phyloP scores from a whole-genome alignment of 2,113 vertebrate genomes.

The Menidia beryllina region DNA sequence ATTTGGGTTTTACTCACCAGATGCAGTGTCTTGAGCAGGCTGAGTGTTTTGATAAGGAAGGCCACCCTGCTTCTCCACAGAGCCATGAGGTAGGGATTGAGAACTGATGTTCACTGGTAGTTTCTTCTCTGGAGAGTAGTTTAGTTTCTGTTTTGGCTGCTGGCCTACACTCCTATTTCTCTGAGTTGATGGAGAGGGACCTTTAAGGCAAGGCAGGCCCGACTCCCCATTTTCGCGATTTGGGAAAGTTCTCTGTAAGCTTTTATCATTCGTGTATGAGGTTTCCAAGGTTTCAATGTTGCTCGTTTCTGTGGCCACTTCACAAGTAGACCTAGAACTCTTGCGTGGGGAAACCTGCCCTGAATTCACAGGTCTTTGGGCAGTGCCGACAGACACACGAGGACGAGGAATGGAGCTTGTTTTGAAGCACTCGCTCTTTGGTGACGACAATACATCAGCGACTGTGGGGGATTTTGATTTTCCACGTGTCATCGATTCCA shows the following conservation, averaged over 20 bases:
- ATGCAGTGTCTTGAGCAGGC: slow-evolving; percentile 18
- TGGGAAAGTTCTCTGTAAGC: slow-evolving; percentile 33
- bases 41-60: slow-evolving; percentile 58
- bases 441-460: slow-evolving; percentile 4
- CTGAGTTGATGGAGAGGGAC: slow-evolving; percentile 32
- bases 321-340: slow-evolving; percentile 7
- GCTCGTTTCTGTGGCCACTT: slow-evolving; percentile 7
- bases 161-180: slow-evolving; percentile 17
- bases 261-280: slow-evolving; percentile 12
- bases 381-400: slow-evolving; percentile 21
- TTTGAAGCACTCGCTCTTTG: slow-evolving; percentile 27
- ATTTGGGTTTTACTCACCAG: slow-evolving; percentile 77
- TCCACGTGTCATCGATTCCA: not conserved
- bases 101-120: slow-evolving; percentile 16
- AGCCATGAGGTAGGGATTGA: slow-evolving; percentile 21
- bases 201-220: slow-evolving; percentile 25
- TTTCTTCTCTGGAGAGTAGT: slow-evolving; percentile 19
- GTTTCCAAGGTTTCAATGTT: slow-evolving; percentile 15
- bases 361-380: slow-evolving; percentile 49
- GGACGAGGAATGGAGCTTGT: slow-evolving; percentile 67
- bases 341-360: slow-evolving; percentile 33
- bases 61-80: slow-evolving; percentile 72
- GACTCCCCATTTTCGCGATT: slow-evolving; percentile 35
- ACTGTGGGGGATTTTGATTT: not conserved
- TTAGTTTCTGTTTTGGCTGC: slow-evolving; percentile 24